Percentiles rank a stretch among this genome's conserved stretches.
Conservation (phyloP, 2,797 vertebrate species). For the Astyanax mexicanus region DNA sequence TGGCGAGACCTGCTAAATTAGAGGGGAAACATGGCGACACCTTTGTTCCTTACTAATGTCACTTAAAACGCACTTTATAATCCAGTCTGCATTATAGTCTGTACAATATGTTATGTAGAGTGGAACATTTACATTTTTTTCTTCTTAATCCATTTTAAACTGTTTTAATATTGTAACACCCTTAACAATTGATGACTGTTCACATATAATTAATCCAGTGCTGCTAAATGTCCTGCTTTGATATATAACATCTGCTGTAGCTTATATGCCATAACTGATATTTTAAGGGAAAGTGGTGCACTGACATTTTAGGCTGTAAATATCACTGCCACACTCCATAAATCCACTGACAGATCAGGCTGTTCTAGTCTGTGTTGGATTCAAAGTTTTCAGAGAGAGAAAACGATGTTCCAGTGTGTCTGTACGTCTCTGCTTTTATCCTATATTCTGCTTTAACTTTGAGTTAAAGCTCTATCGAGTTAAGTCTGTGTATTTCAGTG, state of each 20-base stretch:
- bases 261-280: background rate
- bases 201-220: too few species aligned
- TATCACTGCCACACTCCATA: background rate
- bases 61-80: too few species aligned
- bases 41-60: too few species aligned
- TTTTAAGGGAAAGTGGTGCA: background rate
- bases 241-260: background rate
- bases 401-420: background rate
- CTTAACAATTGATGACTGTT: too few species aligned
- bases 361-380: background rate
- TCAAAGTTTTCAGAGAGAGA: background rate
- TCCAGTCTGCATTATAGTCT: too few species aligned
- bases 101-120: too few species aligned
- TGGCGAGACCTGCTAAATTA: too few species aligned
- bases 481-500: background rate
- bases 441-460: background rate
- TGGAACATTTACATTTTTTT: too few species aligned
- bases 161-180: too few species aligned
- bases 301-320: conserved; percentile 22
- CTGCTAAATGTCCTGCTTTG: background rate
- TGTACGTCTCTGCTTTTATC: background rate
- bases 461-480: background rate
- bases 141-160: too few species aligned
- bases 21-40: too few species aligned
- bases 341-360: background rate